Conservation (phyloP, 2,888 invertebrate species). For the Amblyjoppa proteus region DNA sequence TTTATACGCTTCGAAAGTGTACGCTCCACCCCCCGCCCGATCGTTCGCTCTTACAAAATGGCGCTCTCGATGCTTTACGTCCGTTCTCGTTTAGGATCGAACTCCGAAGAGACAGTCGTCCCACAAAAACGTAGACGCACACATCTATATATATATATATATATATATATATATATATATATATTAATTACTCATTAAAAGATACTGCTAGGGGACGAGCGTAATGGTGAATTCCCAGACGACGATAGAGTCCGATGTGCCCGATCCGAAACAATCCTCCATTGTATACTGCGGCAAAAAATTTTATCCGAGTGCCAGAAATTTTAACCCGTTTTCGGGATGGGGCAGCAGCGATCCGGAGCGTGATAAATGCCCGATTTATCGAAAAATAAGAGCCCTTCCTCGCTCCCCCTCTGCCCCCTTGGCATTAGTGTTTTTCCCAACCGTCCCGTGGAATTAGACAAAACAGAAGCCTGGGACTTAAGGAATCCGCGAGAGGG, state of each 20-base stretch:
- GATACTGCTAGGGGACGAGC: conserved; percentile 53
- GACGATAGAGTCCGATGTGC: conserved; percentile 35
- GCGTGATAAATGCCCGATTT: conserved; percentile 14
- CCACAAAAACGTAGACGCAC: conserved; percentile 22
- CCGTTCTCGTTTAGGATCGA: conserved; percentile 3
- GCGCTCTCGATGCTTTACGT: conserved; percentile 53
- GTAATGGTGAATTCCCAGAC: conserved; percentile 68
- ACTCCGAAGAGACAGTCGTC: conserved; percentile 13
- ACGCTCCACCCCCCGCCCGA: neutral
- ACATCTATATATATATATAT: neutral
- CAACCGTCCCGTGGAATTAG: conserved; percentile 35
- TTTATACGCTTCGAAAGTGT: conserved; percentile 39
- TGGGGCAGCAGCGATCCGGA: neutral
- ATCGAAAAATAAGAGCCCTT: neutral
- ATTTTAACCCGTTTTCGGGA: conserved; percentile 5
- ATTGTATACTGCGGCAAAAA: conserved; percentile 59
- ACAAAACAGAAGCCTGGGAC: conserved; percentile 45
- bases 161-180: neutral
- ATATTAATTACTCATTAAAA: conserved; percentile 67
- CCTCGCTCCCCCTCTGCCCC: no score
- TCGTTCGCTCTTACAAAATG: conserved; percentile 47
- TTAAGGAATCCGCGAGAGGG: conserved; percentile 53
- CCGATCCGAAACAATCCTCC: conserved; percentile 56
- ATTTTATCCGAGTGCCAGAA: conserved; percentile 1
- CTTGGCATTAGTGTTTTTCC: conserved; percentile 11